Evolutionary conservation across 2,113 vertebrate genomes (phyloP), one percentile per base, ranked within the genome.

Genomic region (Parus major): DNA sequence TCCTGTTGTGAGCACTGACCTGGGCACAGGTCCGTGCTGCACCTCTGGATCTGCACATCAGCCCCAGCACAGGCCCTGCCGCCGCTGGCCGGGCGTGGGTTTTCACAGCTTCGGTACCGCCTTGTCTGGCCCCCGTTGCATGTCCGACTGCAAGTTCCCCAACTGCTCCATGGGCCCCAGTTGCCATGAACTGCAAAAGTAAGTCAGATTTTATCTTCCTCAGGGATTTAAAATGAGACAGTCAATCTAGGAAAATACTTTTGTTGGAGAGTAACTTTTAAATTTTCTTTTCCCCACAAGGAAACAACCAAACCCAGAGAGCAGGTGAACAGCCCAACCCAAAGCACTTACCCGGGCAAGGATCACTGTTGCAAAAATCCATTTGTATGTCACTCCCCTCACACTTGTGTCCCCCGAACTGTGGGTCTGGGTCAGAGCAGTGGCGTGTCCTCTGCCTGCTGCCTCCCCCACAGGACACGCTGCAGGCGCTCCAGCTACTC

Each of bases 301-400:
- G 19, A 44, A 85, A 64, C 8, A 24, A 68, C 18, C 39, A 57
- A 31, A 23, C 9, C 7, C n/a, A n/a, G n/a, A 2, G 4, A 13
- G 31, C 0, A 6, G 25, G 28, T 0, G 0, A 82, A 53, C n/a
- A 83, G 36, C 28, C 63, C 11, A 8, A 50, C 25, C 11, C 41
- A 25, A 55, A 66, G 60, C 64, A 97, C 98, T 98, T 96, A 99
- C 99, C 95, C 4, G 99, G 99, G 84, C 99, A 99, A 44, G 98
- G 98, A 78, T 99, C 99, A 8, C 84, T 99, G 97, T 99, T 99
- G 95, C 99, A 99, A 97, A 99, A 99, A 93, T 99, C 99, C 21
- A 97, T 97, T 52, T 99, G 99, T 36, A 98, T 44, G 21, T 99
- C 98, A 4, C 95, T 99, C 35, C 99, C 99, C 96, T 99, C 99